Evolutionary conservation across 2,113 vertebrate species (phyloP).

Genomic region (Nibea coibor): DNA sequence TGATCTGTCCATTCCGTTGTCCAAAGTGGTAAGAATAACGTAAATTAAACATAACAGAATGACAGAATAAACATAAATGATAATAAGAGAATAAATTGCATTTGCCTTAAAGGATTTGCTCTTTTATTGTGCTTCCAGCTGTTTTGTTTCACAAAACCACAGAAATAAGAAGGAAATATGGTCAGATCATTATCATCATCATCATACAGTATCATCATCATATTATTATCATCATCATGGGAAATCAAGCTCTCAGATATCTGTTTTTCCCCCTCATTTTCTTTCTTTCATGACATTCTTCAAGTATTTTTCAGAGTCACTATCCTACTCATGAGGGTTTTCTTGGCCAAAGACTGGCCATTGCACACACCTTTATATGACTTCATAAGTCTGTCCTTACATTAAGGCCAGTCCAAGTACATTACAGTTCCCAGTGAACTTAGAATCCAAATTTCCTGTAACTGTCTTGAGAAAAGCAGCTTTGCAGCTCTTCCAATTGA

Average conservation of each 20-base stretch:
- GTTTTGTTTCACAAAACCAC: slow-evolving; percentile 32
- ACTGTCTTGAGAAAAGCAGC: slow-evolving; percentile 53
- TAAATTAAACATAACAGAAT: neutral
- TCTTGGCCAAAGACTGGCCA: neutral
- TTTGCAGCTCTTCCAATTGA: slow-evolving; percentile 36
- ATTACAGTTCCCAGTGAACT: slow-evolving; percentile 24
- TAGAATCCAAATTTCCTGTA: slow-evolving; percentile 58
- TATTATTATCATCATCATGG: slow-evolving; percentile 24
- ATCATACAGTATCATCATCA: slow-evolving; percentile 10
- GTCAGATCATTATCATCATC: slow-evolving; percentile 21
- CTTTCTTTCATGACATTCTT: slow-evolving; percentile 10
- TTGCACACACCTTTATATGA: slow-evolving; percentile 32
- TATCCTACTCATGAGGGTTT: neutral
- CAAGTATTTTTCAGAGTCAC: neutral
- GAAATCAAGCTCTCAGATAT: slow-evolving; percentile 27
- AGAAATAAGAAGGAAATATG: slow-evolving; percentile 2
- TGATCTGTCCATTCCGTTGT: neutral
- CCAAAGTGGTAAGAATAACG: neutral
- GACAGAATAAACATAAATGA: neutral
- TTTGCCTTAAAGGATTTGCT: neutral
- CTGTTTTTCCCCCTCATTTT: neutral
- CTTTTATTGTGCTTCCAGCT: neutral
- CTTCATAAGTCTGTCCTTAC: slow-evolving; percentile 11
- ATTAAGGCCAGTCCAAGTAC: slow-evolving; percentile 29
- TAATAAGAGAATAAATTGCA: neutral